Evolutionary conservation across 2,888 invertebrate species (phyloP).

Genomic region (Alviniconcha strummeri): DNA sequence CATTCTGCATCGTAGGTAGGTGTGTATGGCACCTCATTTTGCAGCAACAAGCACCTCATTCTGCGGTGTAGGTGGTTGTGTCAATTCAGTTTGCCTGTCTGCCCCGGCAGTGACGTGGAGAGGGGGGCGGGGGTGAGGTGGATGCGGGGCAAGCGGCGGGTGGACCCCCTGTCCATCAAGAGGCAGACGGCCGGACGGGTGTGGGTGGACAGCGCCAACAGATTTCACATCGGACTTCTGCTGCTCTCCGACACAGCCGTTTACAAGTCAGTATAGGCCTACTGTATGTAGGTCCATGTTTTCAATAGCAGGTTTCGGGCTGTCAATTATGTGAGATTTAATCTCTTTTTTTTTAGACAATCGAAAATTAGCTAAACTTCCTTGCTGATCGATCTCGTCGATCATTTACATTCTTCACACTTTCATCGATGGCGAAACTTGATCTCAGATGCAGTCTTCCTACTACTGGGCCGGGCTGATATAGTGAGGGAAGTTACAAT

Average conservation of each 20-base stretch:
- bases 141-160: slow-evolving; percentile 62
- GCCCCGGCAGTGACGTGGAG: slow-evolving; percentile 19
- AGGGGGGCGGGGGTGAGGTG: slow-evolving; percentile 51
- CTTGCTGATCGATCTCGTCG: too few relatives aligned
- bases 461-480: too few relatives aligned
- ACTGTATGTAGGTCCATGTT: not conserved
- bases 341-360: too few relatives aligned
- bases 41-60: too few relatives aligned
- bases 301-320: not conserved
- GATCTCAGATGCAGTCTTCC: too few relatives aligned
- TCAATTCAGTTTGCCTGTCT: not conserved
- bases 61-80: not conserved
- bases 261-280: slow-evolving; percentile 48
- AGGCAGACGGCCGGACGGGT: slow-evolving; percentile 77
- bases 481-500: too few relatives aligned
- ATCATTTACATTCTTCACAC: too few relatives aligned
- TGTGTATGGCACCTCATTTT: not conserved
- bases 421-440: too few relatives aligned
- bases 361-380: too few relatives aligned
- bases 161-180: slow-evolving; percentile 76
- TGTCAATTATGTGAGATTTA: too few relatives aligned
- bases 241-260: slow-evolving; percentile 76
- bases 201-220: slow-evolving; percentile 77
- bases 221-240: slow-evolving; percentile 77
- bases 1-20: too few relatives aligned